These are phyloP conservation scores for Dasyornis broadbenti DNA, from an alignment of 2,113 vertebrate species.

Conservation along the genomic window DNA sequence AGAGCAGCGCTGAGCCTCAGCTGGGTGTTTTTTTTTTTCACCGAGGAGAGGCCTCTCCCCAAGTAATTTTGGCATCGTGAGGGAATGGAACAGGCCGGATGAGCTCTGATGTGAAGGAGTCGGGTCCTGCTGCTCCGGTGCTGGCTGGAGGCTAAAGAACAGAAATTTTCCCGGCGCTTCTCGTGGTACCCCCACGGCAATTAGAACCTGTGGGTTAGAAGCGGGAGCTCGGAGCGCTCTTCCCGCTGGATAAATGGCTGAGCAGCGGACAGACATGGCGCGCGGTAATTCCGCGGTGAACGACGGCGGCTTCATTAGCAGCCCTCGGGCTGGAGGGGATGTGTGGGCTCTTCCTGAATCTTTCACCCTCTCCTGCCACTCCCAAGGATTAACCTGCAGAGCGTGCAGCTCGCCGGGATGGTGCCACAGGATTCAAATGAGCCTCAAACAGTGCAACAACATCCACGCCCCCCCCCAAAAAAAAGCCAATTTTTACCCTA, in stretches of 20 bases:
- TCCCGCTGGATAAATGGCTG: background rate
- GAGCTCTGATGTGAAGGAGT: background rate
- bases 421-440: background rate
- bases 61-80: background rate
- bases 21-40: too few relatives aligned
- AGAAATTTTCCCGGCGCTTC: background rate
- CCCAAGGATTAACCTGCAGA: background rate
- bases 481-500: background rate
- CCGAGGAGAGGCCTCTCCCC: background rate
- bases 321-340: background rate
- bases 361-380: background rate
- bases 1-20: background rate
- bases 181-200: background rate
- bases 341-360: background rate
- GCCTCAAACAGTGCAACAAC: background rate
- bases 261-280: background rate
- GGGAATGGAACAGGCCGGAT: background rate
- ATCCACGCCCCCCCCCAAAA: background rate
- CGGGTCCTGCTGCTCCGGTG: rapidly evolving
- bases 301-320: constrained; percentile 53
- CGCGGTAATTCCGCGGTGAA: constrained; percentile 6
- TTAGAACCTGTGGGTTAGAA: background rate
- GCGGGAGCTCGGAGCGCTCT: background rate
- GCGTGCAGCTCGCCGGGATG: background rate
- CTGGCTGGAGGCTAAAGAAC: background rate